Evolutionary conservation across 1,140 invertebrate species (phyloP).

Genomic region (Notospermus geniculatus): DNA sequence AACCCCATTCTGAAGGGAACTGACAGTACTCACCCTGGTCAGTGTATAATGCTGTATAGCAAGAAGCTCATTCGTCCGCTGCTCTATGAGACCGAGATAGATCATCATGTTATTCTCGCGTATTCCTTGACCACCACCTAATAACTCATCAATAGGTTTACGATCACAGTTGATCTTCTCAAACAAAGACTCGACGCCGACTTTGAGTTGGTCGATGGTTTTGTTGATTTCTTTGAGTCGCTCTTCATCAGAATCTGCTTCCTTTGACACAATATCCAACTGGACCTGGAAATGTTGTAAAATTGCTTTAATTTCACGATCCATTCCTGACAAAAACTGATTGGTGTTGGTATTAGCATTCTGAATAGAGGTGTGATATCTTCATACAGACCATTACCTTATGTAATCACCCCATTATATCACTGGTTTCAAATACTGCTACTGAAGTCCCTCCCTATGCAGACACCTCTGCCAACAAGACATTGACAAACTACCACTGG

Average conservation of each 20-base stretch:
- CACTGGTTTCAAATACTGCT: no score
- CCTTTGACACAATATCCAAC: constrained; percentile 13
- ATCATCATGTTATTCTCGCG: constrained; percentile 42
- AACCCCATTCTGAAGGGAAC: no score
- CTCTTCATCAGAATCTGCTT: constrained; percentile 33
- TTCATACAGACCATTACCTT: no score
- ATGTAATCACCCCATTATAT: no score
- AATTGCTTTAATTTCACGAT: constrained; percentile 20
- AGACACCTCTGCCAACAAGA: no score
- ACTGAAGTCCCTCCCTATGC: no score
- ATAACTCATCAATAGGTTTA: constrained; percentile 35
- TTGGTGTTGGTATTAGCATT: no score
- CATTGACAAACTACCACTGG: no score
- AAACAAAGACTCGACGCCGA: constrained; percentile 31
- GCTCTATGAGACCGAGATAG: constrained; percentile 48
- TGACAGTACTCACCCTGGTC: constrained; percentile 35
- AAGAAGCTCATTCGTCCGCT: constrained; percentile 41
- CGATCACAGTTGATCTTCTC: constrained; percentile 37
- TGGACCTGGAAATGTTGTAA: constrained; percentile 1
- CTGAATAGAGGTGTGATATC: no score
- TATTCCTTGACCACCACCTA: constrained; percentile 37
- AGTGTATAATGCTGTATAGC: constrained; percentile 34
- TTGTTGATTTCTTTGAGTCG: constrained; percentile 33
- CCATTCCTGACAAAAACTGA: no score
- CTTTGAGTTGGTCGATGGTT: constrained; percentile 39